Evolutionary conservation across 2,888 invertebrate genomes (phyloP).

Genomic region (Eupithecia subfuscata): DNA sequence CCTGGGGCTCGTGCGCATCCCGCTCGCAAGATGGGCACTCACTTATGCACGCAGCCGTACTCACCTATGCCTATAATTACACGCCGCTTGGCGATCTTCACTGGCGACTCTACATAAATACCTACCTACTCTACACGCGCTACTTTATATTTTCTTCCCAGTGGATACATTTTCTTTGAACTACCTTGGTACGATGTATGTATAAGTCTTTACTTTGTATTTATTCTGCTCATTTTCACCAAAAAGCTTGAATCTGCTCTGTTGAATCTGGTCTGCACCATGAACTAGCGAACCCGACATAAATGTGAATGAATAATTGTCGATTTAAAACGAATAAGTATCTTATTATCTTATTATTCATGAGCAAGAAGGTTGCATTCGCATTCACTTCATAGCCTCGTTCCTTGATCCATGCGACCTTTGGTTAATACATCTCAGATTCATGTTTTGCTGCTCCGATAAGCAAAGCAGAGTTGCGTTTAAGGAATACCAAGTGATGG

Average conservation of each 20-base stretch:
- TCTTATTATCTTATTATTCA: constrained; percentile 6
- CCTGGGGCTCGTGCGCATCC: constrained; percentile 33
- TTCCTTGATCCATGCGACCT: constrained; percentile 12
- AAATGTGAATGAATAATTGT: not conserved
- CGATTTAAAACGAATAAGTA: not conserved
- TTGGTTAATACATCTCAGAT: constrained; percentile 3
- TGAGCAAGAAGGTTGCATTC: constrained; percentile 4
- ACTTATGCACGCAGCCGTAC: constrained; percentile 28
- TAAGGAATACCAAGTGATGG: constrained; percentile 19
- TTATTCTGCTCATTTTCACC: not conserved
- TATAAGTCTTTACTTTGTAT: not conserved
- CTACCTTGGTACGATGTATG: not conserved
- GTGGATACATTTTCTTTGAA: not conserved
- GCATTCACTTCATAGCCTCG: not conserved
- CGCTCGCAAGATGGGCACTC: constrained; percentile 29
- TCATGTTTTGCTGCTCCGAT: not conserved
- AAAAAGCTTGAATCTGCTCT: not conserved
- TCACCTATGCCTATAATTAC: constrained; percentile 43
- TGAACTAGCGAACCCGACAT: not conserved
- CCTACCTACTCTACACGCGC: constrained; percentile 19
- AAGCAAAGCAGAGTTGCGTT: constrained; percentile 13
- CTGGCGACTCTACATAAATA: constrained; percentile 32
- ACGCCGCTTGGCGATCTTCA: constrained; percentile 37
- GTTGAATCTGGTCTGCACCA: not conserved
- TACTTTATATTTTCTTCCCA: constrained; percentile 19